These are phyloP conservation scores for Cheilosia vulpina DNA, from an alignment of 2,888 invertebrate genomes.

Conservation along the genomic window DNA sequence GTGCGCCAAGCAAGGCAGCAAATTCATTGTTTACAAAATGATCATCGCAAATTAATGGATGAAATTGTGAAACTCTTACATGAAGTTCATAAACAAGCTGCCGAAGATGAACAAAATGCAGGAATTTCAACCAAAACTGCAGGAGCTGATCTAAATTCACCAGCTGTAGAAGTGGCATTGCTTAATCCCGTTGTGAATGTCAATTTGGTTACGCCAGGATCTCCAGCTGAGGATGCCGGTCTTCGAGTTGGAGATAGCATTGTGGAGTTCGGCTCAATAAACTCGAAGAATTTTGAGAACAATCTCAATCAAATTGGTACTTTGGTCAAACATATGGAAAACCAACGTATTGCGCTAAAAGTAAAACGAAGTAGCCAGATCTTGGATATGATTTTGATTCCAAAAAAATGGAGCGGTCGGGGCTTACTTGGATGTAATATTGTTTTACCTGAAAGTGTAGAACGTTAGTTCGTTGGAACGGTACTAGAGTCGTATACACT, in stretches of 20 bases:
- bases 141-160: constrained; percentile 75
- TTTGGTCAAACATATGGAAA: constrained; percentile 87
- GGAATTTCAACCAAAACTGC: constrained; percentile 77
- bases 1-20: constrained; percentile 94
- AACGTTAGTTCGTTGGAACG: constrained; percentile 45
- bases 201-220: constrained; percentile 89
- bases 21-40: constrained; percentile 96
- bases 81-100: constrained; percentile 85
- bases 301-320: constrained; percentile 88
- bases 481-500: neutral
- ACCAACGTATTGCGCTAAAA: constrained; percentile 84
- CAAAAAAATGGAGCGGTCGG: constrained; percentile 90
- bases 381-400: constrained; percentile 86
- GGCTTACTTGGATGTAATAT: constrained; percentile 91
- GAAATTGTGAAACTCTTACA: constrained; percentile 89
- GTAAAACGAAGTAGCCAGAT: constrained; percentile 85
- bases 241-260: constrained; percentile 88
- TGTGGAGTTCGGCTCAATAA: constrained; percentile 91
- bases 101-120: constrained; percentile 72
- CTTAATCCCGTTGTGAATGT: constrained; percentile 87
- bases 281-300: constrained; percentile 88
- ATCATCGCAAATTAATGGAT: constrained; percentile 92
- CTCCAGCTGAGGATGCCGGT: constrained; percentile 93
- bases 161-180: constrained; percentile 52
- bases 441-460: constrained; percentile 80